A percentile compares a stretch with the other conserved stretches of the same genome.
phyloP scores from a whole-genome alignment of 2,113 vertebrate genomes.

The Acanthisitta chloris region DNA sequence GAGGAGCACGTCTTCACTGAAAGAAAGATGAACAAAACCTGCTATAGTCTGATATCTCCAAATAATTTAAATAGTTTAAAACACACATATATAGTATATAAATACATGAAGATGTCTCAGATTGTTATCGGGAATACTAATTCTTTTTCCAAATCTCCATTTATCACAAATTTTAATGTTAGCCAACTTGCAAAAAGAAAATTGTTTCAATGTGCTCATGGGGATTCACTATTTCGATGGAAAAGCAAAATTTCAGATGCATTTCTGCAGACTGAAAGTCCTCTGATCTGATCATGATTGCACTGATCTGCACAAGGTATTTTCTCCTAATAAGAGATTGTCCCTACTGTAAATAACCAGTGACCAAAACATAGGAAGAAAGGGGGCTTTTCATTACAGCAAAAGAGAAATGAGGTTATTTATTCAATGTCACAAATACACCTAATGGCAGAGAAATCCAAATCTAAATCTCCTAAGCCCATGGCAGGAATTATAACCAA shows the following conservation, averaged over 20 bases:
- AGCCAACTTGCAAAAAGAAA: background rate
- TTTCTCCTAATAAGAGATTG: background rate
- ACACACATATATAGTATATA: background rate
- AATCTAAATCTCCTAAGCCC: background rate
- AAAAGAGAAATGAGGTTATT: background rate
- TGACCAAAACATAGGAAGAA: background rate
- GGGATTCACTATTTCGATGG: background rate
- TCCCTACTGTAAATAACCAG: background rate
- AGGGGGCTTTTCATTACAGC: background rate
- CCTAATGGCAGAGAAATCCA: background rate
- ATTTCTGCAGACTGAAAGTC: background rate
- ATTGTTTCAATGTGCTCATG: rapidly evolving
- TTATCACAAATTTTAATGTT: background rate
- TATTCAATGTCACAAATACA: background rate
- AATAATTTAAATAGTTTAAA: background rate
- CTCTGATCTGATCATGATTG: background rate
- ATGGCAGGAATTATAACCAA: background rate
- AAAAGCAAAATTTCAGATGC: background rate
- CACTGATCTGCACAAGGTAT: background rate
- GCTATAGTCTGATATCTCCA: background rate
- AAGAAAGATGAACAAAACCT: background rate
- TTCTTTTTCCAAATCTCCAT: background rate
- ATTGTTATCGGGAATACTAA: background rate
- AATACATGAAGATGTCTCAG: background rate
- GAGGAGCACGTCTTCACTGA: background rate